Evolutionary conservation across 2,888 invertebrate species (phyloP).

Genomic region (Sipha maydis): DNA sequence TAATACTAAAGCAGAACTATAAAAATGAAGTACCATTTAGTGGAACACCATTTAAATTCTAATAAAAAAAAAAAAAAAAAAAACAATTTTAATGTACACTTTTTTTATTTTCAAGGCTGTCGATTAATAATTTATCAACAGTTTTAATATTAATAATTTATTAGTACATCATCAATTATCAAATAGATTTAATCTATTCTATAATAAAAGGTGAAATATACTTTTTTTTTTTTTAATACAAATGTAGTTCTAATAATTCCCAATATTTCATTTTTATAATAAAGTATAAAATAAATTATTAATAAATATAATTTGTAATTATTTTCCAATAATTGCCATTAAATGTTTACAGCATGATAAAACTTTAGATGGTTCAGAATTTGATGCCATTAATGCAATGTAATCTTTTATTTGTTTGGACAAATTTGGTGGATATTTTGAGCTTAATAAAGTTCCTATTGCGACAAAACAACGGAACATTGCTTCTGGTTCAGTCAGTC

Average conservation of each 20-base stretch:
- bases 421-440: slow-evolving; percentile 29
- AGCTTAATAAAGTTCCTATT: slow-evolving; percentile 73
- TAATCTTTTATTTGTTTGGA: slow-evolving; percentile 49
- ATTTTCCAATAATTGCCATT: slow-evolving; percentile 22
- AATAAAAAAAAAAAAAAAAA: slow-evolving; percentile 7
- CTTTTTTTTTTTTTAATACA: not conserved
- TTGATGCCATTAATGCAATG: slow-evolving; percentile 50
- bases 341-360: slow-evolving; percentile 49
- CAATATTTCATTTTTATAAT: not conserved
- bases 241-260: not conserved
- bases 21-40: slow-evolving; percentile 41
- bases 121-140: not conserved
- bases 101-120: not conserved
- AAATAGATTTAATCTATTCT: no score
- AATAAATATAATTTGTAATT: not conserved
- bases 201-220: not conserved
- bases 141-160: not conserved
- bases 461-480: slow-evolving; percentile 81
- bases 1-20: slow-evolving; percentile 41
- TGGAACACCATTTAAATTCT: slow-evolving; percentile 47
- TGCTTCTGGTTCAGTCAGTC: slow-evolving; percentile 77
- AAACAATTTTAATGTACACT: not conserved
- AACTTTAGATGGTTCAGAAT: slow-evolving; percentile 50
- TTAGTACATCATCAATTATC: no score
- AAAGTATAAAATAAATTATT: not conserved